phyloP scores from a whole-genome alignment of 2,113 vertebrate species.

The Atlantisia rogersi region DNA sequence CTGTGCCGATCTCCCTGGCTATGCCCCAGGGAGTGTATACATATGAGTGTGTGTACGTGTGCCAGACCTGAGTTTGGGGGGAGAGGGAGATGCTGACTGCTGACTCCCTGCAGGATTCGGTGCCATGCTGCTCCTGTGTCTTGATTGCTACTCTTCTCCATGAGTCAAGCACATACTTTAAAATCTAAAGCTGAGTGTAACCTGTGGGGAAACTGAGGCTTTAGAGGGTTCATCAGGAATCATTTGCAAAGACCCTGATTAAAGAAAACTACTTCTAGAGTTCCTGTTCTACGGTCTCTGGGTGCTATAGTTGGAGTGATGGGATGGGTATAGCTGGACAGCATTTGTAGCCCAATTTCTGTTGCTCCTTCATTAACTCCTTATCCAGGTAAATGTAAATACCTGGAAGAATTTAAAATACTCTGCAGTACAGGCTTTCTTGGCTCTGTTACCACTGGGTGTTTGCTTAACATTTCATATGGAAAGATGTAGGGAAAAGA shows the following conservation, averaged over 20 bases:
- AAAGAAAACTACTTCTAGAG: neutral
- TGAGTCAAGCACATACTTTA: neutral
- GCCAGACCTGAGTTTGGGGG: rapidly evolving
- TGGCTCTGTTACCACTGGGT: neutral
- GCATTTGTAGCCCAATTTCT: neutral
- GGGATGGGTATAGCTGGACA: neutral
- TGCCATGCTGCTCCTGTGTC: rapidly evolving
- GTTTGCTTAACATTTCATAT: neutral
- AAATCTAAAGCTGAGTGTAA: neutral
- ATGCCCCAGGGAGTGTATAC: neutral
- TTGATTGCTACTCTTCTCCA: neutral
- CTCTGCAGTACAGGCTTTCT: neutral
- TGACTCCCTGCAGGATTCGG: neutral
- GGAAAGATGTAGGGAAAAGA: neutral
- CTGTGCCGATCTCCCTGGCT: neutral
- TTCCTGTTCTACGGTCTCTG: neutral
- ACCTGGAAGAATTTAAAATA: neutral
- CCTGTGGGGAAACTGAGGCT: neutral
- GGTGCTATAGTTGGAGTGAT: neutral
- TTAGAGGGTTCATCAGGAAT: neutral
- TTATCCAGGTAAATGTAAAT: neutral
- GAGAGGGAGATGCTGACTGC: neutral
- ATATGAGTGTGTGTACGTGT: rapidly evolving
- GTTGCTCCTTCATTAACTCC: neutral
- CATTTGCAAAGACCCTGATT: neutral